Evolutionary conservation across 2,888 invertebrate species (phyloP), one percentile per base, ranked within the genome.

Genomic region (Drosophila borealis): DNA sequence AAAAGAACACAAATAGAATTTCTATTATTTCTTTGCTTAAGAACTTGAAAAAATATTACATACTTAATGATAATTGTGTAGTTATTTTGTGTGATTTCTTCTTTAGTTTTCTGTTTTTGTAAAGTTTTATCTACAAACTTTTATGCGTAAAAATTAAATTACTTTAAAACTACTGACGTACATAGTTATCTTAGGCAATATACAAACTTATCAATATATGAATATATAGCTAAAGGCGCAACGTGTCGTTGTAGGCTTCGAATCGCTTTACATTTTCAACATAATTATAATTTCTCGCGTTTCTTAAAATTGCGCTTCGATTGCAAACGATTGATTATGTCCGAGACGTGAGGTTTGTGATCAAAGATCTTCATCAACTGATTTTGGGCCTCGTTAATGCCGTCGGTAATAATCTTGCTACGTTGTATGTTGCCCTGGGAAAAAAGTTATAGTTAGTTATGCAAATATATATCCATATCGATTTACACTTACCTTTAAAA

Each of bases 221-320:
- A 17, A 64, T 45, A 54, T 46, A 72, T 13, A 57, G 10, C 60
- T 71, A 50, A 67, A 66, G 67, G 73, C 56, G 33, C 56, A 62
- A 62, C 55, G 57, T 36, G 41, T 72, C 61, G 78, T 76, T 76
- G 60, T 57, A 42, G 39, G 60, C 44, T 51, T 54, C 46, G 13
- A 50, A 45, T 39, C 41, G 41, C 37, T 64, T 50, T 36, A 63
- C 55, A 73, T 36, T 59, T 56, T 36, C 14, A 33, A 48, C 54
- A 34, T 9, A 5, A 48, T 83, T 92, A 92, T 50, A 91, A 76
- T 67, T 96, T 96, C 71, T 98, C 96, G 82, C 97, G 96, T 93
- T 98, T 98, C 91, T 98, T 97, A 91, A 97, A 96, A 90, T 97
- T 96, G 74, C 98, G 94, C 93, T 98, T 98, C 91, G 97, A 98